Percentiles rank a stretch among this genome's conserved stretches.
These are phyloP conservation scores for Bombus sibiricus DNA, from an alignment of 1,140 invertebrate species.

Conservation along the genomic window DNA sequence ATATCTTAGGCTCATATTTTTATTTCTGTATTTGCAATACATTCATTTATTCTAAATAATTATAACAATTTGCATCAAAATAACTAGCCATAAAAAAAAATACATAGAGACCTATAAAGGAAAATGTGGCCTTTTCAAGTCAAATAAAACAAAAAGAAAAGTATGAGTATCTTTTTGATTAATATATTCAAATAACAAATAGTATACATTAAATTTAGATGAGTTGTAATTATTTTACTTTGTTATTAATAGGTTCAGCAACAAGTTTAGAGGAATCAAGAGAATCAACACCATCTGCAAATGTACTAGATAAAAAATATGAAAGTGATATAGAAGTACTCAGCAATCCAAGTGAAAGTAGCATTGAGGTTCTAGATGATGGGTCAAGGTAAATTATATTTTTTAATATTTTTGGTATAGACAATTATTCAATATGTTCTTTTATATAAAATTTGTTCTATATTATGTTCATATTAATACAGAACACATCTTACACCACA, in stretches of 20 bases:
- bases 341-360: constrained; percentile 87
- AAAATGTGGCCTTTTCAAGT: too few relatives aligned
- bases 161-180: background rate
- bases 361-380: constrained; percentile 86
- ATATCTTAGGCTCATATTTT: background rate
- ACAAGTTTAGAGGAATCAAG: constrained; percentile 81
- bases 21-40: constrained; percentile 13
- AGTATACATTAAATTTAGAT: background rate
- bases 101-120: background rate
- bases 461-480: background rate
- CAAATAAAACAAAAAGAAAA: constrained; percentile 3
- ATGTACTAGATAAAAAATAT: constrained; percentile 79
- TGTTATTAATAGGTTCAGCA: constrained; percentile 76
- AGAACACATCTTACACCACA: constrained; percentile 78
- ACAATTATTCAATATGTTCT: background rate
- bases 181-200: background rate
- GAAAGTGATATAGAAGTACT: constrained; percentile 86
- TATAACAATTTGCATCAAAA: background rate
- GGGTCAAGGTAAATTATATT: constrained; percentile 73
- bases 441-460: background rate
- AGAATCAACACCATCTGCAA: constrained; percentile 80
- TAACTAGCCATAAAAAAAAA: background rate
- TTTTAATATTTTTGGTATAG: background rate
- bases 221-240: background rate
- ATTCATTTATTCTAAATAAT: background rate